These are phyloP conservation scores for Chrysocyon brachyurus DNA, from an alignment of 2,797 vertebrate genomes.

Conservation along the genomic window DNA sequence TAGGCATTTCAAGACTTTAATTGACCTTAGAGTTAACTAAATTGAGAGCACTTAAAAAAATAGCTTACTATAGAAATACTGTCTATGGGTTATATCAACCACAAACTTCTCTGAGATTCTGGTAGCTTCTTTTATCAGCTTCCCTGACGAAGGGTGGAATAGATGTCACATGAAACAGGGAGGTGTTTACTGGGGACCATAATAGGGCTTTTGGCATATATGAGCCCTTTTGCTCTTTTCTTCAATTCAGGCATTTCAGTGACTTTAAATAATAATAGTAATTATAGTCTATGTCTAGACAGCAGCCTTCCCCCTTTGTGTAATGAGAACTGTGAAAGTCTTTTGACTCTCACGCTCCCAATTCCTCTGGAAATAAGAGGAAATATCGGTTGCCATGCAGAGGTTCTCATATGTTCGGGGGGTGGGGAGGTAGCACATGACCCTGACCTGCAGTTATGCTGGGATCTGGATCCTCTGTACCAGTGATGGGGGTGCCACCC, in stretches of 20 bases:
- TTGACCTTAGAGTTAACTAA: slow-evolving; percentile 20
- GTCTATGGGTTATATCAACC: neutral
- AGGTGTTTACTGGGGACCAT: neutral
- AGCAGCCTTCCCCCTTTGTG: neutral
- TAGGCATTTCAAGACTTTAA: neutral
- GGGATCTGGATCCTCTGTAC: too few relatives aligned
- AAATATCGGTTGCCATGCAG: neutral
- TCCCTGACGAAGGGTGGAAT: neutral
- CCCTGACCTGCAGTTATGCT: neutral
- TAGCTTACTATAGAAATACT: neutral
- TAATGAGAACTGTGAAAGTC: neutral
- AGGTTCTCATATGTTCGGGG: rapidly evolving
- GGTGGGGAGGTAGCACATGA: neutral
- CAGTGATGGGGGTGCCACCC: neutral
- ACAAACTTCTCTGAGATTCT: neutral
- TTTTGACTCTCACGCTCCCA: neutral
- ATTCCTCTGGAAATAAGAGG: neutral
- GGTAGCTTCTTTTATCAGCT: neutral
- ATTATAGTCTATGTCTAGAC: slow-evolving; percentile 59
- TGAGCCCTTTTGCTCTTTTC: slow-evolving; percentile 32
- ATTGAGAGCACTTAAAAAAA: neutral
- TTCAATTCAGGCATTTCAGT: neutral
- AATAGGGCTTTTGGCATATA: neutral
- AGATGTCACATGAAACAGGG: neutral
- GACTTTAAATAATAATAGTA: slow-evolving; percentile 70